Base-by-base conservation (phyloP, 2,797 vertebrate species). In the Paratrypauchen microcephalus region DNA sequence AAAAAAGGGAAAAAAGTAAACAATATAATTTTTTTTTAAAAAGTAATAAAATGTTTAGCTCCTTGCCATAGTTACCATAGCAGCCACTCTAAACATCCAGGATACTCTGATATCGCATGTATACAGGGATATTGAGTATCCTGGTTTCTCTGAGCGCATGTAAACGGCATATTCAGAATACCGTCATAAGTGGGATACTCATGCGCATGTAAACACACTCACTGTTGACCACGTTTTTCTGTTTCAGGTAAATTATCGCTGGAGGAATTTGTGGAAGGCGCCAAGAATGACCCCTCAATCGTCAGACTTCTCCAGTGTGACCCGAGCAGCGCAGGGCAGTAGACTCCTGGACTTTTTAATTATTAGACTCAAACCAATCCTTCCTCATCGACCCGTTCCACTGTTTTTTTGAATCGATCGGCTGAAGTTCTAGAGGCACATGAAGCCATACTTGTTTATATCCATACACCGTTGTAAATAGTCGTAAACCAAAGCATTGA, bases 291-390 rank as follows among this genome's bases (percentile, higher is more conserved):
- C 72, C 97, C 97, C 0, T 98, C 97, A 76, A 99, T 99, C 1
- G 97, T 99, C 57, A 95, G 97, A 47, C 95, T 99, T 89, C 95
- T 99, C 76, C 97, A 99, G 92, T 98, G 97, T 13, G 97, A 99
- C 52, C 97, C 97, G 75, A 98, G 97, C 93, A 97, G 96, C 1
- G 95, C 96, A 0, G 96, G 96, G 70, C 97, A 98, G 88, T 99
- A 94, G 95, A 83, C 74, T 81, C 73, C 80, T 65, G 82, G 84
- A 79, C 88, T 85, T 72, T 41, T 24, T 26, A 66, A 76, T 77
- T 64, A 18, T 79, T 80, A 76, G 39, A 71, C 87, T 90, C 71
- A 70, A 79, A 72, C 69, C n/a, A 83, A 74, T 73, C 52, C 69
- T 65, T 78, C 76, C 71, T 58, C 54, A 66, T 66, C 48, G 80